Evolutionary conservation across 2,113 vertebrate species (phyloP), one percentile per base, ranked within the genome.

Genomic region (Tonatia bakeri): DNA sequence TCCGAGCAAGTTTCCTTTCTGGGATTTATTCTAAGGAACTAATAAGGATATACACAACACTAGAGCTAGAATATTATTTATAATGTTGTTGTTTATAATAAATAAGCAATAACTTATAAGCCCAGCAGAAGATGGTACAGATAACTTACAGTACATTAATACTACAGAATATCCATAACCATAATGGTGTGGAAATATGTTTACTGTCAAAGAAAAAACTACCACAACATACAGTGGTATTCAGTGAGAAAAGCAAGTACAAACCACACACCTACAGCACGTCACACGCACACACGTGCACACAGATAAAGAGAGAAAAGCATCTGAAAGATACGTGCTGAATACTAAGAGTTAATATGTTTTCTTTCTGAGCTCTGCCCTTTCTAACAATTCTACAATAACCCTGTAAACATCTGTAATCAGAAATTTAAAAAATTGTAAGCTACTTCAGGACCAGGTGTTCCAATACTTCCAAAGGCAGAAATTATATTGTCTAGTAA

Each of bases 131-230:
- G 59, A 47, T 2, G 5, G 4, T 11, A 31, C 15, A 56, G 67
- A 26, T 1, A 36, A 31, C n/a, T 11, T 38, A 56, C 0, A n/a
- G 5, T 13, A 72, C 11, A 7, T 5, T 17, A 67, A 47, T 4
- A 22, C 26, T 8, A 11, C 0, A 24, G 45, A 38, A 54, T 36
- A 40, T 4, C 11, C 43, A 43, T 7, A 69, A 40, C 19, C 16
- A 11, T 4, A 33, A 69, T 0, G 13, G 54, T 1, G 17, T 4
- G 65, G 50, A 69, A 75, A 75, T 10, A 79, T 19, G 17, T 5
- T 31, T 22, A 81, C 0, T n/a, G 24, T 9, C 47, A 12, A 2
- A 16, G 16, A 40, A 43, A 40, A 84, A 70, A 43, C 4, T 14
- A 93, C 43, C 65, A 56, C 13, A 70, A 43, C 5, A 5, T 69